Base-by-base conservation (phyloP, 2,113 vertebrate species). In the Mirounga angustirostris region DNA sequence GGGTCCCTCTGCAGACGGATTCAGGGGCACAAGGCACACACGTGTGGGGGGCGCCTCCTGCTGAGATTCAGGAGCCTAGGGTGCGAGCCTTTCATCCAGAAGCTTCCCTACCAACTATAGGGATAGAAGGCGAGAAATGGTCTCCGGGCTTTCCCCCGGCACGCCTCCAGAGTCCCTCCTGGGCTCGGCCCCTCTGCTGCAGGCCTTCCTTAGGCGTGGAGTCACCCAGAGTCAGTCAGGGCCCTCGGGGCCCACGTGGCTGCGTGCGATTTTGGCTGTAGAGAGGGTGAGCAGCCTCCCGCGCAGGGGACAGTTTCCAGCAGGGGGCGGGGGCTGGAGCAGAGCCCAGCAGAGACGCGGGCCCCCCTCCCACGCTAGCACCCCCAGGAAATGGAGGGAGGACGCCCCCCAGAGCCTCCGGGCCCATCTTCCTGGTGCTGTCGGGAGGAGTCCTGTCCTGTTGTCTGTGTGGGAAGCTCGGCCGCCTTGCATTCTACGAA, bases 1-100 rank as follows among this genome's bases (percentile, higher is more conserved):
- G 63, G 56, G 33, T 2, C 2, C 74, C 40, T 46, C 71, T 6
- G 30, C 28, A n/a, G 15, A 5, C 33, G 1, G 19, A 21, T 8
- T 9, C 30, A 0, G 0, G 16, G 43, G 59, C 18, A 8, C 22
- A 0, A 0, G 15, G 4, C 79, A 26, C 40, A 13, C 12, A 9
- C 4, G 0, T 0, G 1, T 6, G 46, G 12, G 0, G 1, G 30
- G 30, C 26, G 0, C 28, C 2, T 21, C 33, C 43, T 19, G 3
- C 59, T 7, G 33, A 43, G 5, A 7, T 5, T 0, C 2, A 50
- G 61, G 6, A 28, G 46, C 7, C 9, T 0, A 1, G 69, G 4
- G 15, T 1, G n/a, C 4, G 1, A 54, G 76, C 26, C 85, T 67
- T 24, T 2, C 21, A 1, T 0, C 33, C 26, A 1, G 0, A 11